Evolutionary conservation across 2,113 vertebrate species (phyloP).

Genomic region (Cheirogaleus medius): DNA sequence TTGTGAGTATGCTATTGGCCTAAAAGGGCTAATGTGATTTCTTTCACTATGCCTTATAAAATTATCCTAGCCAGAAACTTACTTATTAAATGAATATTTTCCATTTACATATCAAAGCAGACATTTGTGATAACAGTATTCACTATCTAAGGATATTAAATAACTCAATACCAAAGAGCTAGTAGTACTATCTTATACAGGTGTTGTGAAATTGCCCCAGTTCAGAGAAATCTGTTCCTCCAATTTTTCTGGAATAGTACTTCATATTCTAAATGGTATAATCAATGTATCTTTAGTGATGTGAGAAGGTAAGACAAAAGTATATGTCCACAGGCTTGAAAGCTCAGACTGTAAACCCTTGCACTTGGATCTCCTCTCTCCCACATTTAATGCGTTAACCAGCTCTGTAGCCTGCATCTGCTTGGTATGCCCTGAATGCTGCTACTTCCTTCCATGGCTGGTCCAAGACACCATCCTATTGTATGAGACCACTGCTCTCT

Average conservation of each 20-base stretch:
- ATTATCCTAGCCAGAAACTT: not conserved
- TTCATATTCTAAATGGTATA: not conserved
- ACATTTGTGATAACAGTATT: not conserved
- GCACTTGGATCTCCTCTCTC: not conserved
- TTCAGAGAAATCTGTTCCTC: not conserved
- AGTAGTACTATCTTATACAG: not conserved
- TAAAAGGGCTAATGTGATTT: not conserved
- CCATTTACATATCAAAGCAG: not conserved
- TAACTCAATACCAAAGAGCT: not conserved
- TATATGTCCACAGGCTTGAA: not conserved
- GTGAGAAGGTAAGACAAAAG: not conserved
- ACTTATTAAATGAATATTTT: not conserved
- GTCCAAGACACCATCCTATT: not conserved
- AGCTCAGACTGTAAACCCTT: not conserved
- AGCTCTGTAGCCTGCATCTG: not conserved
- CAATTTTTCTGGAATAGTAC: not conserved
- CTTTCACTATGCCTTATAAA: not conserved
- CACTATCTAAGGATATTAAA: not conserved
- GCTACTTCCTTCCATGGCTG: not conserved
- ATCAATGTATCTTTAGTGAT: not conserved
- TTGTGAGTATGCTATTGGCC: not conserved
- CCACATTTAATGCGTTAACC: not conserved
- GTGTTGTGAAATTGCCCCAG: not conserved
- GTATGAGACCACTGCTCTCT: not conserved
- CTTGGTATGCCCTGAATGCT: too few species aligned